Percentiles rank a stretch among this genome's conserved stretches.
Conservation (phyloP, 2,888 invertebrate genomes). For the Leuctra nigra region DNA sequence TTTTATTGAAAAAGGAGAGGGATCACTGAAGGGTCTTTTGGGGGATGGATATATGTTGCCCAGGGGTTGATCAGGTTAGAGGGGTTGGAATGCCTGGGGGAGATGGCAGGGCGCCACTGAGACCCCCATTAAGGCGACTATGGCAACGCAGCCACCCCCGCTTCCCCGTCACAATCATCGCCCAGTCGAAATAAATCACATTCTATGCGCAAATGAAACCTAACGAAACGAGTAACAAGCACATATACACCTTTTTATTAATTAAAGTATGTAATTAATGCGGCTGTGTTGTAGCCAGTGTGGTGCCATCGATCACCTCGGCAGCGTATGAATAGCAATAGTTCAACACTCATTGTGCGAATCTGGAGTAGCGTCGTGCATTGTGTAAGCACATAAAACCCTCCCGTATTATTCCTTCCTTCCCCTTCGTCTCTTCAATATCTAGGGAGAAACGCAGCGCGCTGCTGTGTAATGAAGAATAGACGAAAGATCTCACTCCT, state of each 20-base stretch:
- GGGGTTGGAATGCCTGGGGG: conserved; percentile 19
- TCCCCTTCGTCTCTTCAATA: too few species aligned
- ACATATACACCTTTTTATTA: conserved; percentile 1
- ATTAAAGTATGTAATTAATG: not conserved
- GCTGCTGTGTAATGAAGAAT: conserved; percentile 4
- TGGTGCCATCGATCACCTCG: not conserved
- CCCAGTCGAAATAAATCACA: conserved; percentile 14
- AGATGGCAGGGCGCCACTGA: conserved; percentile 19
- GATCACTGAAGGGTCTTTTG: conserved; percentile 18
- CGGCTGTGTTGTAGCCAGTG: conserved; percentile 1
- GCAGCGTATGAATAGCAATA: conserved; percentile 1
- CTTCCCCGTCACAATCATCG: conserved; percentile 2
- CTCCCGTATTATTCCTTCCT: conserved; percentile 9
- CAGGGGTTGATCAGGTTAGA: conserved; percentile 19
- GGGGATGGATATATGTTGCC: conserved; percentile 19
- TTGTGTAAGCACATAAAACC: not conserved
- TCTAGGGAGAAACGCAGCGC: not conserved
- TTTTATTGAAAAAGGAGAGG: conserved; percentile 18
- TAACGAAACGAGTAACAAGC: not conserved
- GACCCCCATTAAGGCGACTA: conserved; percentile 13
- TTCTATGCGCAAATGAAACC: not conserved
- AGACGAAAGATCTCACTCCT: conserved; percentile 2
- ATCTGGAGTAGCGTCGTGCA: too few species aligned
- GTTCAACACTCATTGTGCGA: conserved; percentile 1
- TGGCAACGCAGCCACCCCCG: conserved; percentile 9